Evolutionary conservation across 2,797 vertebrate genomes (phyloP).

Genomic region (Microctenopoma steveboyesi): DNA sequence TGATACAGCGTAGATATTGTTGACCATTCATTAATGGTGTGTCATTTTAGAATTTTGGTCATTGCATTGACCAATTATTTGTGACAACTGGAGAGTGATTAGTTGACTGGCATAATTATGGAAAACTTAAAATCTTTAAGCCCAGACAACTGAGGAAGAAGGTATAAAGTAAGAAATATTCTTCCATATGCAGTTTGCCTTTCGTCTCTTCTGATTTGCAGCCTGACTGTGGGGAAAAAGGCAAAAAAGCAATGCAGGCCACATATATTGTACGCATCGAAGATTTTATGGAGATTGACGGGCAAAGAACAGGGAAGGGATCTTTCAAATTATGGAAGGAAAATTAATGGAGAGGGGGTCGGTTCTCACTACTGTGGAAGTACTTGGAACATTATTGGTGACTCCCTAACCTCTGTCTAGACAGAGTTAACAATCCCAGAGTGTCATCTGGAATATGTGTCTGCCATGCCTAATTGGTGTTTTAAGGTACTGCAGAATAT

Average conservation of each 20-base stretch:
- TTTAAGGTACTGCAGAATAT: conserved; percentile 39
- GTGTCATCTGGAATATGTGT: conserved; percentile 71
- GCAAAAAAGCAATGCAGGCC: not conserved
- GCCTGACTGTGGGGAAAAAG: conserved; percentile 9
- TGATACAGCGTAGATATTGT: not conserved
- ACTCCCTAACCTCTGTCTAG: conserved; percentile 77
- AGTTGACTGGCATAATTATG: no score
- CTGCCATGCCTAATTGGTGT: conserved; percentile 45
- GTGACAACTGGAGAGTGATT: no score
- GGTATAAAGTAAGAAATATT: not conserved
- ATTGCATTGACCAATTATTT: no score
- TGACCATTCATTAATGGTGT: not conserved
- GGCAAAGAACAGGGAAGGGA: conserved; percentile 12
- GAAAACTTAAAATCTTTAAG: not conserved
- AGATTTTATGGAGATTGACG: conserved; percentile 35
- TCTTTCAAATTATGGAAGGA: conserved; percentile 48
- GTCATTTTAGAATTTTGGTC: no score
- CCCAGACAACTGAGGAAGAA: not conserved
- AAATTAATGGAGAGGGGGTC: conserved; percentile 27
- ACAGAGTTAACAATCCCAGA: conserved; percentile 61
- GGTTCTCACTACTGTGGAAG: conserved; percentile 30
- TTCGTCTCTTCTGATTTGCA: conserved; percentile 35
- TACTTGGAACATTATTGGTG: conserved; percentile 47
- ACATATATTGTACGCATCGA: conserved; percentile 9
- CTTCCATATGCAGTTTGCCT: conserved; percentile 4